A percentile compares a stretch with the other conserved stretches of the same genome.
Conservation (phyloP, 2,113 vertebrate genomes). For the Callithrix jacchus region DNA sequence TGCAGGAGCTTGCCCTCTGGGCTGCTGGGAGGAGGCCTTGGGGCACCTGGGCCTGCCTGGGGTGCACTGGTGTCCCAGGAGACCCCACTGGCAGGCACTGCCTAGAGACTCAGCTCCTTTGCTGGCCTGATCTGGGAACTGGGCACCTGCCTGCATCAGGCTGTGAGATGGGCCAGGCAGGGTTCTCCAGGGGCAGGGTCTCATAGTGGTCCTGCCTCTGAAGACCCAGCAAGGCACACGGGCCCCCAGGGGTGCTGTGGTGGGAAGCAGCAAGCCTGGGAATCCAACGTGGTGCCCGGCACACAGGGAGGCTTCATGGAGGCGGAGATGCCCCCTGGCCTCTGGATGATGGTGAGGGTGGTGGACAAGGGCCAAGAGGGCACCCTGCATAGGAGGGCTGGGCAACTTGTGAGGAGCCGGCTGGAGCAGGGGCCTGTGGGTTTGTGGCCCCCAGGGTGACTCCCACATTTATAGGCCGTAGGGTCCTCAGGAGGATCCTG, state of each 20-base stretch:
- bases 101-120: background rate
- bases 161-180: background rate
- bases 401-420: background rate
- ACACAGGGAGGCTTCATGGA: background rate
- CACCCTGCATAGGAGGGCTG: background rate
- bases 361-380: background rate
- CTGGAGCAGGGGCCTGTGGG: background rate
- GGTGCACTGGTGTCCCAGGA: background rate
- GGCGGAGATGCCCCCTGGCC: background rate
- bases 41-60: background rate
- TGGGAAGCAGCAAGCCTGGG: background rate
- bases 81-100: background rate
- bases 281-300: background rate
- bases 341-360: background rate
- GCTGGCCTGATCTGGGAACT: background rate
- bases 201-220: background rate
- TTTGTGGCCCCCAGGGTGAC: too few relatives aligned
- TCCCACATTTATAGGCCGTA: background rate
- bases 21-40: background rate
- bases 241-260: background rate
- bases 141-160: background rate
- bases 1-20: too few relatives aligned
- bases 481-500: background rate
- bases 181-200: fast-evolving
- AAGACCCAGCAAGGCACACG: background rate